Evolutionary conservation across 2,888 invertebrate genomes (phyloP), one percentile per base, ranked within the genome.

Genomic region (Hetaerina titia): DNA sequence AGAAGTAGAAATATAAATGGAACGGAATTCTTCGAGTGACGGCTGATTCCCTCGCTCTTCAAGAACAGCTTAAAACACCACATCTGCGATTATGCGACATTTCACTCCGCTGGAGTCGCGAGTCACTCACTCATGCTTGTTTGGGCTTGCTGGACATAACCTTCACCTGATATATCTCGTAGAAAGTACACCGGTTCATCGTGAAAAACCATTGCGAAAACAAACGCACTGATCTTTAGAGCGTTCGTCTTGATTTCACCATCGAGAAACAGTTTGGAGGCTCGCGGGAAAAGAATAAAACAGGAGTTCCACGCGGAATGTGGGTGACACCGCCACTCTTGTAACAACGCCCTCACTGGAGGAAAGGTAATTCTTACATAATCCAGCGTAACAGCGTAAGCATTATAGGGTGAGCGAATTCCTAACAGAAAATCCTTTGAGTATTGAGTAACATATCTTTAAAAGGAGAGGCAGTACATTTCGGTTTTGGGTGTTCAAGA

Each of bases 81-180:
- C 81, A 81, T 81, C 81, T 81, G 31, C 31, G 81, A 81, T 6
- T 31, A 22, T 15, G 13, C 22, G 81, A 31, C 81, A 69, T 81
- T 81, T 81, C 25, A 31, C 81, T 81, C 81, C 31, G 69, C n/a
- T n/a, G 22, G n/a, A 81, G 81, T 13, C 81, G 31, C 15, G 31
- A 81, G 81, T 81, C 31, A 81, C 81, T 81, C 31, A 81, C 81
- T 25, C 81, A 31, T 1, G 81, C 25, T 31, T 13, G 31, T 81
- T 81, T 81, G 81, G 81, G 81, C 9, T 81, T 13, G 31, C 25
- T 81, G 81, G 81, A 6, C 31, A 81, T 81, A 81, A 81, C 81
- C 81, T 81, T 81, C 81, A 81, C 81, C 81, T n/a, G 81, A 81
- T 31, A 81, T 81, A 81, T 81, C 81, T 31, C 31, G 25, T 81